phyloP scores from a whole-genome alignment of 2,113 vertebrate species.

The Hepsetus odoe region DNA sequence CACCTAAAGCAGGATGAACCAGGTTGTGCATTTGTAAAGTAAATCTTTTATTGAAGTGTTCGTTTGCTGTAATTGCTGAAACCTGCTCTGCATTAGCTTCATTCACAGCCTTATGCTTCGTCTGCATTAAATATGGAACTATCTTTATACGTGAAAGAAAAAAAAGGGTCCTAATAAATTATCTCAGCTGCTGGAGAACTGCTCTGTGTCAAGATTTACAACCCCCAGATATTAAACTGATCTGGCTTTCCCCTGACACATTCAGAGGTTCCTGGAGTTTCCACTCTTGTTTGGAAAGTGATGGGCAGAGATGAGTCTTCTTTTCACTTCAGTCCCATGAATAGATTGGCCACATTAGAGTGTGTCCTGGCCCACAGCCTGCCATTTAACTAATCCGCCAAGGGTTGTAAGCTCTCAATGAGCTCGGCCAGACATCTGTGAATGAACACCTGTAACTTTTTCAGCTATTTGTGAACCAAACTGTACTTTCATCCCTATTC shows the following conservation, averaged over 20 bases:
- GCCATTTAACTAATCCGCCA: conserved; percentile 61
- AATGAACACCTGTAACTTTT: conserved; percentile 65
- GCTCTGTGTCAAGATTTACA: neutral
- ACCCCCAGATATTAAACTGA: neutral
- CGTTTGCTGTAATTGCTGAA: neutral
- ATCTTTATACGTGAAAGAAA: neutral
- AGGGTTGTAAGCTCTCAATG: conserved; percentile 54
- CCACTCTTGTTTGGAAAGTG: conserved; percentile 30
- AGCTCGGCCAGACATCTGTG: conserved; percentile 58
- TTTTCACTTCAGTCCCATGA: conserved; percentile 43
- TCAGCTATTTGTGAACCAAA: conserved; percentile 36
- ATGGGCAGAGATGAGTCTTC: conserved; percentile 27
- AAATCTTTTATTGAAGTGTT: neutral
- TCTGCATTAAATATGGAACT: neutral
- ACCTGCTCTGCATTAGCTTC: neutral
- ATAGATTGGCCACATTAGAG: conserved; percentile 35
- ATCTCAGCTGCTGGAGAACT: neutral
- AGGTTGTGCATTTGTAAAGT: neutral
- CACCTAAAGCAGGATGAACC: neutral
- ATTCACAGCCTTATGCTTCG: neutral
- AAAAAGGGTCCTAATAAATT: neutral
- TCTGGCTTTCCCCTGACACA: neutral
- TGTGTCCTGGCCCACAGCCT: conserved; percentile 50
- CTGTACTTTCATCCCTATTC: conserved; percentile 41
- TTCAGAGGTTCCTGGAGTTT: neutral